Evolutionary conservation across 2,797 vertebrate species (phyloP), one percentile per base, ranked within the genome.

Genomic region (Sciaenops ocellatus): DNA sequence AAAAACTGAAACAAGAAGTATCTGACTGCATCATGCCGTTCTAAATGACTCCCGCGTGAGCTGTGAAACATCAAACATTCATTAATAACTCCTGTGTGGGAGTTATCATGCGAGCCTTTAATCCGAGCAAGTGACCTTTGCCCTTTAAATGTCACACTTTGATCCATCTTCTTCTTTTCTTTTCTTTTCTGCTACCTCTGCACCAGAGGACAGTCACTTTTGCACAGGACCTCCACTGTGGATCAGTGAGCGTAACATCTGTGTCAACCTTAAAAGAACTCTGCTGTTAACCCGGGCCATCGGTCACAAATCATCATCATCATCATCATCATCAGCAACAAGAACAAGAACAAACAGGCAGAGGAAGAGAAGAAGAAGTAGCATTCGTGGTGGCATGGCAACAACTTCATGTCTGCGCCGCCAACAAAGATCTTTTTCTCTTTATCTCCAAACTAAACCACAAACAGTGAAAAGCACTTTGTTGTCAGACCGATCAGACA

Each of bases 71-170:
- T 82, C 77, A 86, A 83, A 62, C 77, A 18, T 64, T 87, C 65
- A 83, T 89, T 79, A 83, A 44, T 72, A 82, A 69, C 77, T 78
- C 34, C 60, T 38, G 28, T 63, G 78, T 50, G 71, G 74, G 74
- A 86, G 88, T 85, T 85, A 75, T 89, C 74, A 66, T 26, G 74
- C 68, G 51, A 76, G 65, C 71, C 65, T 92, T 79, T 88, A 87
- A 91, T 89, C 85, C 4, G 2, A 60, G 78, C 65, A 18, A 7
- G 34, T 85, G 88, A 93, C 89, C 92, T 92, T 86, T 93, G 91
- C 68, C 89, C 90, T 92, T 82, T 79, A 87, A 95, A 88, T 90
- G 85, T 88, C 87, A 87, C 74, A 76, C 76, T 89, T 69, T 83
- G 84, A 86, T 78, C 62, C 64, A 7, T 64, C 61, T 76, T 34